Base-by-base conservation (phyloP, 1,140 invertebrate genomes). In the Drosophila navojoa region DNA sequence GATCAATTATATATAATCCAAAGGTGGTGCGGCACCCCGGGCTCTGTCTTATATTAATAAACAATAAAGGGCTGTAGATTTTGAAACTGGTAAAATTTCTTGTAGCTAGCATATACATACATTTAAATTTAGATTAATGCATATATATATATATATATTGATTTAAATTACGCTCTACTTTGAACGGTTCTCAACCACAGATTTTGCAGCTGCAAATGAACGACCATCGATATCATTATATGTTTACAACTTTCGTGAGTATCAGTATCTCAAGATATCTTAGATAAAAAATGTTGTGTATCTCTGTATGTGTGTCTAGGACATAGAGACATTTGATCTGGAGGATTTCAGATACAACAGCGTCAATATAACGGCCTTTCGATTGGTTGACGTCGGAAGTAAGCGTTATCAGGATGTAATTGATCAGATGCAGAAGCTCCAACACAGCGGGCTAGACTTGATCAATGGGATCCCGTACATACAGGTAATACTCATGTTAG, bases 341-440 rank as follows among this genome's bases (percentile, higher is more conserved):
- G 97, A 98, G 92, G 97, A 98, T 91, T 98, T 98, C 92, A 97
- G 97, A 86, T 98, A 98, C 93, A 98, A 98, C 92, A 95, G 95
- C 49, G 97, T 98, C 19, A 98, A 98, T 92, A 98, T 98, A 93
- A 98, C 97, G 29, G 96, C 97, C 3, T 98, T 97, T 93, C 94
- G 97, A 42, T 93, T 98, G 59, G 96, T 98, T 4, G 96, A 98
- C 90, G 94, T 96, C 0, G 96, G 96, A 25, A 95, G 96, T 58
- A 93, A 95, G 44, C 95, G 95, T 80, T 96, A 97, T 25, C 93
- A 94, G 66, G 95, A 97, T 66, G 94, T 95, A 2, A 93, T 98
- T 9, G 94, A 95, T 75, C 95, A 97, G 77, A 98, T 98, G 96
- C 96, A 97, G 93, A 95, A 95, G 79, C 97, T 98, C 85, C 96